phyloP scores from a whole-genome alignment of 2,797 vertebrate species.

The Alcedo quadribrachys region DNA sequence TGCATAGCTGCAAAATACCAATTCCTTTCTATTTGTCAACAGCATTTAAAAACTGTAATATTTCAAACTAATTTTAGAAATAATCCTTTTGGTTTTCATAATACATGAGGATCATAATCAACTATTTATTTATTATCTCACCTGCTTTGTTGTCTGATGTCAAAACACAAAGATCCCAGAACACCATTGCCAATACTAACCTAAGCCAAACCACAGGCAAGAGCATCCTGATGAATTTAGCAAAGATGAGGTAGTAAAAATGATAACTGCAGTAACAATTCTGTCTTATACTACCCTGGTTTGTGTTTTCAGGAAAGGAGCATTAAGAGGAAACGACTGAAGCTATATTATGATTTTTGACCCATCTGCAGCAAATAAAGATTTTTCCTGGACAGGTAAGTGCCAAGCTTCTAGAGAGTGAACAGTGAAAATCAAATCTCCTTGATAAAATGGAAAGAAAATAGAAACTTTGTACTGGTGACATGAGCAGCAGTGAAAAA shows the following conservation, averaged over 20 bases:
- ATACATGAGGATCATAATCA: background rate
- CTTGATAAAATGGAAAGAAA: background rate
- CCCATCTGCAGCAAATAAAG: background rate
- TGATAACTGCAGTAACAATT: rapidly evolving
- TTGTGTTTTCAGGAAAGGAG: background rate
- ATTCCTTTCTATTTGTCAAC: background rate
- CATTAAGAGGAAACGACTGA: background rate
- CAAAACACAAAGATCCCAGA: background rate
- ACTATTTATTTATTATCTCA: background rate
- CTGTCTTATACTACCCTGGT: background rate
- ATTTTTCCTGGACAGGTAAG: background rate
- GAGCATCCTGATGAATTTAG: rapidly evolving
- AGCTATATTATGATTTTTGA: background rate
- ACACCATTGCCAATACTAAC: too few species aligned
- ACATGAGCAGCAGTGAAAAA: background rate
- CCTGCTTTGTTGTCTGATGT: background rate
- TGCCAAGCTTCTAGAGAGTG: background rate
- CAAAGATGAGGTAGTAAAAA: background rate
- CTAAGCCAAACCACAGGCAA: background rate
- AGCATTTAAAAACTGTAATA: background rate
- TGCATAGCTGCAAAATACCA: background rate
- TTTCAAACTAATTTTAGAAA: background rate
- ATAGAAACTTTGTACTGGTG: background rate
- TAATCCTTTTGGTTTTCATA: background rate
- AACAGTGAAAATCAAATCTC: background rate